Evolutionary conservation across 2,888 invertebrate genomes (phyloP), one percentile per base, ranked within the genome.

Genomic region (Drosophila subsilvestris): DNA sequence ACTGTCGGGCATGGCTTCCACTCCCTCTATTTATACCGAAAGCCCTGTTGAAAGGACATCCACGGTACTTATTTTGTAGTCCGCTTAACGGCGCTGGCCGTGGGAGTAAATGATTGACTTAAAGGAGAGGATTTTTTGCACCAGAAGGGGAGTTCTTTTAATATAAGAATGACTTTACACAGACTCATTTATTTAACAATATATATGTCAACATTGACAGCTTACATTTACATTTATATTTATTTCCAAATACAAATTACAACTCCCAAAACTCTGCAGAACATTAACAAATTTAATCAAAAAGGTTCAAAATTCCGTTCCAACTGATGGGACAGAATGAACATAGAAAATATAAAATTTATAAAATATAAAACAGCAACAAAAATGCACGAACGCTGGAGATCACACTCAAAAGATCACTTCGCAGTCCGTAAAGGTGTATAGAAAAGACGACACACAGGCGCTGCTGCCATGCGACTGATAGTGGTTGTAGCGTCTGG

Each of bases 391-490:
- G 7, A n/a, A 10, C n/a, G 10, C 14, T 17, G 10, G 0, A 2
- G n/a, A 1, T 5, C 4, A 3, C 17, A 6, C 1, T 37, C 42
- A 71, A 45, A 25, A 57, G 8, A 47, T 45, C 25, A 86, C 74
- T 22, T 74, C 61, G 32, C 90, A 90, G 12, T 80, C 73, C 17
- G 65, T 68, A 32, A 61, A 66, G 18, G 70, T 75, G 48, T 74
- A 84, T 17, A 85, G 75, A 5, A 80, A 80, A 0, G 76, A 73
- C 17, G 75, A 61, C 12, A 61, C 63, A 47, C 83, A 85, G 9
- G 72, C 76, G 3, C 79, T 74, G 25, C 51, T 78, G 4, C 90
- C 90, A 51, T 72, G 80, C 22, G 65, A 49, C 2, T 48, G 69
- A 0, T 66, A 51, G 12, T 55, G 71, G 57, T 90, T 89, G 20